A percentile compares a stretch with the other conserved stretches of the same genome.
Evolutionary conservation across 2,113 vertebrate species (phyloP).

Genomic region (Alouatta palliata): DNA sequence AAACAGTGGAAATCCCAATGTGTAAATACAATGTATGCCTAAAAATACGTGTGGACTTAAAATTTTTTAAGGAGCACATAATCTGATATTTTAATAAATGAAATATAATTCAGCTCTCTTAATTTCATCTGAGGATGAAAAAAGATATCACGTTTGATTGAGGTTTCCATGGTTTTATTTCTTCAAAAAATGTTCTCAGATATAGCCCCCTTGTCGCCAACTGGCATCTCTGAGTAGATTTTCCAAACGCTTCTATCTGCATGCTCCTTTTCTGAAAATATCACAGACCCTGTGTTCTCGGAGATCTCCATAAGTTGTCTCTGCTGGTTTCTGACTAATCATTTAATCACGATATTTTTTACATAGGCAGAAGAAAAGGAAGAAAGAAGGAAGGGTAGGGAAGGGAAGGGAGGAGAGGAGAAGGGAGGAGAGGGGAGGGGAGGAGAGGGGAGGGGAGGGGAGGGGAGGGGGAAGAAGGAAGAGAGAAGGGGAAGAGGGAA

Average conservation of each 20-base stretch:
- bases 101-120: background rate
- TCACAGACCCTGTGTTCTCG: background rate
- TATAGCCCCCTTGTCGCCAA: background rate
- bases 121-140: background rate
- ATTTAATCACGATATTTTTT: background rate
- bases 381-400: background rate
- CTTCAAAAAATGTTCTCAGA: background rate
- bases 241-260: background rate
- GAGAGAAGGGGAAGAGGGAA: rapidly evolving
- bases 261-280: background rate
- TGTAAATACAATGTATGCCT: background rate
- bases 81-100: background rate
- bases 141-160: background rate
- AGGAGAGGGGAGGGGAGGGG: background rate
- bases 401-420: background rate
- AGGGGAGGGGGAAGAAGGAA: background rate
- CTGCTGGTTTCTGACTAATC: background rate
- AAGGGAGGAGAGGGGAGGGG: rapidly evolving
- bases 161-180: slow-evolving; percentile 3
- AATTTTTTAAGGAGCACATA: background rate
- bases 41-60: slow-evolving; percentile 32
- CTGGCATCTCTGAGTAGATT: background rate
- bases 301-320: background rate
- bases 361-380: background rate
- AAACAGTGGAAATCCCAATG: background rate